Evolutionary conservation across 2,797 vertebrate species (phyloP), one percentile per base, ranked within the genome.

Genomic region (Sebastes cheni): DNA sequence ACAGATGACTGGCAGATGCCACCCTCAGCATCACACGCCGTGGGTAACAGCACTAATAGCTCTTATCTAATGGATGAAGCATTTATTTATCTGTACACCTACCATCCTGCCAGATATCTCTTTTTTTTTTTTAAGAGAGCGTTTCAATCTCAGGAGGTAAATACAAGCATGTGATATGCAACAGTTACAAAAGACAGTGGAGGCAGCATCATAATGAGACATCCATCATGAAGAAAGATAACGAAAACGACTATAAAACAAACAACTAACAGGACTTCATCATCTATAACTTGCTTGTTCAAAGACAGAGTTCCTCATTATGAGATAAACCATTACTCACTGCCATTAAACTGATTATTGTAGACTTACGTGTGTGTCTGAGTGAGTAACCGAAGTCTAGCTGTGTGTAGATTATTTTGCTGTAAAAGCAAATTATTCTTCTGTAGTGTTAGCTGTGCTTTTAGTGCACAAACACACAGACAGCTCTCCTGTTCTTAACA

Each of bases 1-100:
- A 64, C 76, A 59, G 55, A 74, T 64, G 84, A 83, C 67, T 72
- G 34, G n/a, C 52, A 76, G 68, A 71, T 25, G 73, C 56, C 60
- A 23, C 6, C 68, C 54, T 66, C 34, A 60, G 61, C 67, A 56
- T 66, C 71, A 56, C 82, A 70, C 54, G 42, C 18, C 11, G 52
- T 75, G 27, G 30, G n/a, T 34, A 77, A 79, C 30, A 62, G 16
- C 2, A 59, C 36, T 67, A 80, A 73, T 62, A 85, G 67, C 67
- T 71, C 25, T 34, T 8, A 80, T 86, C 50, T 76, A 62, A 82
- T 39, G 64, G 67, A 71, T 73, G 12, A 79, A 60, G 67, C 39
- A 3, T 72, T 67, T 52, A 27, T 67, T 62, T 55, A 36, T 32
- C 22, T 34, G 30, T 46, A 8, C 59, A 61, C 46, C 52, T 59